These are phyloP conservation scores for Epirrhoe alternata DNA, from an alignment of 2,888 invertebrate genomes.

Conservation along the genomic window DNA sequence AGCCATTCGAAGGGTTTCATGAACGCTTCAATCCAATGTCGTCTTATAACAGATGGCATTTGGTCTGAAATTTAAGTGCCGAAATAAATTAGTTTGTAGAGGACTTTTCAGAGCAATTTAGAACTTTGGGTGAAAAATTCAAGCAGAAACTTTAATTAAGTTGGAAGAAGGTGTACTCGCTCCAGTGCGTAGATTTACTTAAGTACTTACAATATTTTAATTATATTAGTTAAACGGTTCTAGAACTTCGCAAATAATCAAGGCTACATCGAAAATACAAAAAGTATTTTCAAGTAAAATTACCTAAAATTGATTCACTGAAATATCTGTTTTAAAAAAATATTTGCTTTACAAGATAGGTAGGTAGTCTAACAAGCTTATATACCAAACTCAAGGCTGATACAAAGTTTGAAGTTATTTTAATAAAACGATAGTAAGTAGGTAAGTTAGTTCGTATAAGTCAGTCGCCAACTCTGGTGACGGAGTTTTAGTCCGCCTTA, in stretches of 20 bases:
- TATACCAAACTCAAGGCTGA: too few relatives aligned
- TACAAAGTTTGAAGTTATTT: too few relatives aligned
- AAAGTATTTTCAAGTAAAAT: too few relatives aligned
- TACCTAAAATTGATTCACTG: too few relatives aligned
- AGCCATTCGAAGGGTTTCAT: slow-evolving; percentile 45
- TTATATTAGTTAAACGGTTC: neutral
- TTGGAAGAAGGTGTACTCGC: neutral
- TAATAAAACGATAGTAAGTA: too few relatives aligned
- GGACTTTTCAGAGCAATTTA: slow-evolving; percentile 21
- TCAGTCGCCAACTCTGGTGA: too few relatives aligned
- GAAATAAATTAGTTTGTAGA: slow-evolving; percentile 5
- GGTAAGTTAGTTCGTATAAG: too few relatives aligned
- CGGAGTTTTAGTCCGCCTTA: too few relatives aligned
- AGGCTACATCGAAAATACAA: too few relatives aligned
- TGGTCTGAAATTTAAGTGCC: slow-evolving; percentile 19
- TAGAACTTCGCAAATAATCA: neutral
- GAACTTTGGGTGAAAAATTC: slow-evolving; percentile 24
- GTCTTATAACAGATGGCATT: slow-evolving; percentile 33
- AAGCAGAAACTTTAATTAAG: slow-evolving; percentile 15
- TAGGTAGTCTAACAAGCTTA: too few relatives aligned
- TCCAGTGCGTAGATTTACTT: neutral
- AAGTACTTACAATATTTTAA: neutral
- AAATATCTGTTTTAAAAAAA: too few relatives aligned
- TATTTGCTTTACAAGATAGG: too few relatives aligned
- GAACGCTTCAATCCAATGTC: slow-evolving; percentile 43